Conservation (phyloP, 2,113 vertebrate species). For the Ptychochromis oligacanthus region DNA sequence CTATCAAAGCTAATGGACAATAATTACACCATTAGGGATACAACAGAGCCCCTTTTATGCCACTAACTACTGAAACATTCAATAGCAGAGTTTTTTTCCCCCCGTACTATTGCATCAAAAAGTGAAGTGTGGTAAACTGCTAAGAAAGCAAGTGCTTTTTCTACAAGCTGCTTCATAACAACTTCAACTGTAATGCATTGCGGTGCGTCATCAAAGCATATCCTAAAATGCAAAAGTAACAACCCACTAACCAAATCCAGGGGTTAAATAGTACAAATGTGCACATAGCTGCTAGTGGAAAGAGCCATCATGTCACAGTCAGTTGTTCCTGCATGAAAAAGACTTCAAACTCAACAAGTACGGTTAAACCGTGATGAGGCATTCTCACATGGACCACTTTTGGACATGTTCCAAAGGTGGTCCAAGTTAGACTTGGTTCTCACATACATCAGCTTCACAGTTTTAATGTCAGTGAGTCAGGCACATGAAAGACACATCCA, state of each 20-base stretch:
- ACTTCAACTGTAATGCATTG: not conserved
- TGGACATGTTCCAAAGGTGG: too few relatives aligned
- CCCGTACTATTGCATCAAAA: not conserved
- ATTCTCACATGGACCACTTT: too few relatives aligned
- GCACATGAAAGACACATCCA: not conserved
- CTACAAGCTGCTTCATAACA: not conserved
- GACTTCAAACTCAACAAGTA: not conserved
- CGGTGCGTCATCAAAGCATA: not conserved
- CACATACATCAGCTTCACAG: not conserved
- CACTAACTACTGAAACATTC: conserved; percentile 6
- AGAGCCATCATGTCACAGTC: not conserved
- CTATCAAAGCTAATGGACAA: conserved; percentile 40
- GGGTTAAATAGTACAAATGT: not conserved
- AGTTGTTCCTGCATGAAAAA: not conserved
- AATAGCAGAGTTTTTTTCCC: not conserved
- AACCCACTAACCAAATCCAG: not conserved
- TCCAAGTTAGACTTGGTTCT: not conserved
- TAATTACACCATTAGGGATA: conserved; percentile 40
- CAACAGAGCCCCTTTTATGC: conserved; percentile 13
- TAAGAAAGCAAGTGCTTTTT: not conserved
- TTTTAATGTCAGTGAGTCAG: not conserved
- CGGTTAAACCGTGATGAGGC: not conserved
- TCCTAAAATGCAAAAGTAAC: not conserved
- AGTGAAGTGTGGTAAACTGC: conserved; percentile 3
- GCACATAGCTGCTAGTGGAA: too few relatives aligned